These are phyloP conservation scores for Psammodynastes pulverulentus DNA, from an alignment of 2,113 vertebrate genomes.

Conservation along the genomic window DNA sequence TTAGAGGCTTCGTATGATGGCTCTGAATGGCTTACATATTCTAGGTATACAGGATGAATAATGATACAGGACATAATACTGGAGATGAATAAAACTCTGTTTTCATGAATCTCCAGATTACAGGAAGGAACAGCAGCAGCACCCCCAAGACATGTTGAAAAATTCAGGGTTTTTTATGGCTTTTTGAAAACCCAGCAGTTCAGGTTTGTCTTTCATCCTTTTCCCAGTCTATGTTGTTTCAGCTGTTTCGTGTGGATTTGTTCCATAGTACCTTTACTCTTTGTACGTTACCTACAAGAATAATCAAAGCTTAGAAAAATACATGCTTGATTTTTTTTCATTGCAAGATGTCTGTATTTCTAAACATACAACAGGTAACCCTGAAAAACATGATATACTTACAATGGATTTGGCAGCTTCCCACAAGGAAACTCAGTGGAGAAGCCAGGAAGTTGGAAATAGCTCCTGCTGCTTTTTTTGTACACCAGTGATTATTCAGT, in stretches of 20 bases:
- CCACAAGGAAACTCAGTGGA: background rate
- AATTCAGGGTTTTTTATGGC: background rate
- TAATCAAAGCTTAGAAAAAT: slow-evolving; percentile 2
- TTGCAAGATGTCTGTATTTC: slow-evolving; percentile 11
- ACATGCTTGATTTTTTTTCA: background rate
- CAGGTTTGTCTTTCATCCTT: background rate
- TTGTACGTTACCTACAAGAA: slow-evolving; percentile 1
- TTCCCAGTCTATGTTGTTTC: slow-evolving; percentile 5
- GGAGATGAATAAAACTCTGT: background rate
- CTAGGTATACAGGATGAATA: background rate
- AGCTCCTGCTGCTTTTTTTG: background rate
- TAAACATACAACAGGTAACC: background rate
- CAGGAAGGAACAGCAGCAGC: background rate
- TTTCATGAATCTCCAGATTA: background rate
- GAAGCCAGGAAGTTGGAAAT: background rate
- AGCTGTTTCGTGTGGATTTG: background rate
- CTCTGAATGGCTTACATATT: background rate
- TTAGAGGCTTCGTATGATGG: background rate
- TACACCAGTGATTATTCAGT: background rate
- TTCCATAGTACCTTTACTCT: background rate
- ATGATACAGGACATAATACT: background rate
- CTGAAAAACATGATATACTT: background rate
- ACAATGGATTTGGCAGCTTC: background rate
- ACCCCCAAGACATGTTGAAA: background rate
- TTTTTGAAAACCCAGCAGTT: background rate